phyloP scores from a whole-genome alignment of 2,888 invertebrate genomes.

The Cantharis flavilabris region DNA sequence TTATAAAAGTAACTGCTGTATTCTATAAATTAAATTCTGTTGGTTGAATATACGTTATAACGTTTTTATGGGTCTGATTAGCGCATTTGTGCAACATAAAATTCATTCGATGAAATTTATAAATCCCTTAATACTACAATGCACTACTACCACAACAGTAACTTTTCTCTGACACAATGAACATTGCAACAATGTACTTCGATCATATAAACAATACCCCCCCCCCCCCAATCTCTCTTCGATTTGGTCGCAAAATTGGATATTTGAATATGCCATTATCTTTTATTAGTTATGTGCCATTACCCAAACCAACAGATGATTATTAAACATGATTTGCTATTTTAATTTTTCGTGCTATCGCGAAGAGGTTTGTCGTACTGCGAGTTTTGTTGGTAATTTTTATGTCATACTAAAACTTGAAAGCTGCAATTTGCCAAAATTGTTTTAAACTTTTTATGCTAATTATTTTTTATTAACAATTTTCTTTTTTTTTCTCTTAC shows the following conservation, averaged over 20 bases:
- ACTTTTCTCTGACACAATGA: constrained; percentile 18
- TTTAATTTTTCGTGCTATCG: not conserved
- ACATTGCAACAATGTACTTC: constrained; percentile 26
- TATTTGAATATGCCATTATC: constrained; percentile 40
- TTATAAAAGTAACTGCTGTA: not conserved
- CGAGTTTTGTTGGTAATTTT: not conserved
- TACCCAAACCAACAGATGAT: constrained; percentile 22
- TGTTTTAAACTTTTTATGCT: not conserved
- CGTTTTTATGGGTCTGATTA: not conserved
- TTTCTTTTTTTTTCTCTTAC: not conserved
- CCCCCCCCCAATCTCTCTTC: not conserved
- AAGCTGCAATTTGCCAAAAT: not conserved
- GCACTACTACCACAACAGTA: constrained; percentile 3
- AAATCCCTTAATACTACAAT: constrained; percentile 5
- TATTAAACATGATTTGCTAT: not conserved
- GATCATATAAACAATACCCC: constrained; percentile 31
- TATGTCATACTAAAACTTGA: not conserved
- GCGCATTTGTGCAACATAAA: constrained; percentile 18
- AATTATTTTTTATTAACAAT: not conserved
- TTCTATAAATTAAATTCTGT: not conserved
- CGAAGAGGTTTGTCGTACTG: not conserved
- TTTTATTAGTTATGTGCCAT: constrained; percentile 53
- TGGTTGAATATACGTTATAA: not conserved
- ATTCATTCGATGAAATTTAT: constrained; percentile 19
- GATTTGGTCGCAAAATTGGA: constrained; percentile 36